phyloP scores from a whole-genome alignment of 2,797 vertebrate genomes.

The Tauraco hartlaubi region DNA sequence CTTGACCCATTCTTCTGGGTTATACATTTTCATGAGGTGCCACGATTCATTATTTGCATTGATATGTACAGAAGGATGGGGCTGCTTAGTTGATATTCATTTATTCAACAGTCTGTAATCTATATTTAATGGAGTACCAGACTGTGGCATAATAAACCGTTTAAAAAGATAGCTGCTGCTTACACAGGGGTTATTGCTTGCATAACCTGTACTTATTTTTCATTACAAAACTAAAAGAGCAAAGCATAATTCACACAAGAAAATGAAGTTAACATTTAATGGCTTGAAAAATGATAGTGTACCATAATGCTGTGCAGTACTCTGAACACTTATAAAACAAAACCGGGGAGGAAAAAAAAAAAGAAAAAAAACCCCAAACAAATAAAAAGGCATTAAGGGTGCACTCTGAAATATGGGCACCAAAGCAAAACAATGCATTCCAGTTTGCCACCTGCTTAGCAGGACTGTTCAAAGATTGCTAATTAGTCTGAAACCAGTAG shows the following conservation, averaged over 20 bases:
- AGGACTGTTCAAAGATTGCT: not conserved
- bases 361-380: slow-evolving; percentile 64
- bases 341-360: slow-evolving; percentile 50
- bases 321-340: slow-evolving; percentile 74
- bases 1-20: slow-evolving; percentile 80
- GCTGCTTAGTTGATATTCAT: slow-evolving; percentile 84
- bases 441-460: slow-evolving; percentile 29
- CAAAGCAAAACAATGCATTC: slow-evolving; percentile 44
- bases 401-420: slow-evolving; percentile 43
- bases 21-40: slow-evolving; percentile 84
- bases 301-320: slow-evolving; percentile 57
- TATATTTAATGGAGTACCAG: slow-evolving; percentile 87
- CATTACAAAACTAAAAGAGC: slow-evolving; percentile 84
- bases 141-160: slow-evolving; percentile 86
- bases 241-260: slow-evolving; percentile 82
- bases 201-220: slow-evolving; percentile 87
- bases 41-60: slow-evolving; percentile 83
- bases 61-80: slow-evolving; percentile 80
- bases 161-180: slow-evolving; percentile 84
- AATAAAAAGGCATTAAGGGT: slow-evolving; percentile 54
- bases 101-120: slow-evolving; percentile 86
- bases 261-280: slow-evolving; percentile 85
- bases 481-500: not conserved
- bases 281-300: slow-evolving; percentile 80
- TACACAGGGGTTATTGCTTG: slow-evolving; percentile 84